Evolutionary conservation across 2,113 vertebrate species (phyloP).

Genomic region (Mesoclemmys tuberculata): DNA sequence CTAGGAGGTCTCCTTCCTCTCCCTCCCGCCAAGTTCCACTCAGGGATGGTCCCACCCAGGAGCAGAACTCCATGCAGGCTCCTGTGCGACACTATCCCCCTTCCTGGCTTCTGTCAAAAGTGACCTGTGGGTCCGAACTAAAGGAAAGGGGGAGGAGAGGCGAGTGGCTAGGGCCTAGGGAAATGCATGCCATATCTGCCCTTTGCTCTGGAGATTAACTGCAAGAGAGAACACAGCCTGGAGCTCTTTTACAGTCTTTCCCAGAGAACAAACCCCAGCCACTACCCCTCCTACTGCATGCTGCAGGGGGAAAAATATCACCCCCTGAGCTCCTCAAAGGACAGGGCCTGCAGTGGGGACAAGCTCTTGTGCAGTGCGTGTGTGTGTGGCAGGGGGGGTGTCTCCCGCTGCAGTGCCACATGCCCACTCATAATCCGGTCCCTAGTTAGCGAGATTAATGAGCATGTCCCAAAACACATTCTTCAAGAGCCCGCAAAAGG

Average conservation of each 20-base stretch:
- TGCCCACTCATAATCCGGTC: background rate
- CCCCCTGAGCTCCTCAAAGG: background rate
- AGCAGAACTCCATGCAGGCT: background rate
- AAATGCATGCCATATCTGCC: background rate
- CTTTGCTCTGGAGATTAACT: background rate
- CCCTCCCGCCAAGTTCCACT: background rate
- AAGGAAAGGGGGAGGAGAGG: background rate
- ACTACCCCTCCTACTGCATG: background rate
- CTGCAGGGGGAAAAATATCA: accelerated
- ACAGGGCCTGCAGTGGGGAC: background rate
- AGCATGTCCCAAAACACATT: background rate
- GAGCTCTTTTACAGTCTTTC: background rate
- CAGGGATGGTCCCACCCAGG: background rate
- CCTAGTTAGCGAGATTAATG: background rate
- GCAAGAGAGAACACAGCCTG: background rate
- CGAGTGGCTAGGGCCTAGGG: background rate
- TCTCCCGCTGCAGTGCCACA: accelerated
- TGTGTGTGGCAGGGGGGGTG: too few relatives aligned
- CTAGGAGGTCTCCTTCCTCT: background rate
- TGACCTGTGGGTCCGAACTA: background rate
- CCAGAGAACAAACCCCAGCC: background rate
- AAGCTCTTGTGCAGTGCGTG: background rate
- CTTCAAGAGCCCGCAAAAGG: background rate
- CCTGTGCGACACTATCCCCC: background rate
- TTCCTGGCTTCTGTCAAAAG: background rate